phyloP scores from a whole-genome alignment of 2,797 vertebrate genomes.

The Malacoctenus gilli region DNA sequence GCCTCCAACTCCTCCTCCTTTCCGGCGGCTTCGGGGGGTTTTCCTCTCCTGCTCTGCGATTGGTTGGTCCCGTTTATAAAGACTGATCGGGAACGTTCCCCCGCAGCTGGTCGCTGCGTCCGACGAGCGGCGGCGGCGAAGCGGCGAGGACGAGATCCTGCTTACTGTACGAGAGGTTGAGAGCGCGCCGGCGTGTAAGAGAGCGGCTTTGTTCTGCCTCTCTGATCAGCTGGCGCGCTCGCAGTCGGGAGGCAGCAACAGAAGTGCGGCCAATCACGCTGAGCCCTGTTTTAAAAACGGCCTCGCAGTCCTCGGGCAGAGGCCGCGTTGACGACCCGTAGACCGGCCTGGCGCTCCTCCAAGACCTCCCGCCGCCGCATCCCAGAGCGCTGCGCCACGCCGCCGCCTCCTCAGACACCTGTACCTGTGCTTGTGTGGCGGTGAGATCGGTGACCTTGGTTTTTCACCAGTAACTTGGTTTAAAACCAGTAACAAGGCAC shows the following conservation, averaged over 20 bases:
- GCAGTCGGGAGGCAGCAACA: conserved; percentile 64
- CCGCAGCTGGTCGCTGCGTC: conserved; percentile 7
- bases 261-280: conserved; percentile 80
- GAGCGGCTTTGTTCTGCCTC: conserved; percentile 70
- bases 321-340: conserved; percentile 70
- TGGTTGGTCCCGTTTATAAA: too few species aligned
- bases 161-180: conserved; percentile 55
- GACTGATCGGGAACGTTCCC: too few species aligned
- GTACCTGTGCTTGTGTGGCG: conserved; percentile 44
- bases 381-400: conserved; percentile 48
- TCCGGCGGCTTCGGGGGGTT: too few species aligned
- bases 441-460: too few species aligned
- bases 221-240: conserved; percentile 74
- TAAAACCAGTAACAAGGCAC: too few species aligned
- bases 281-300: conserved; percentile 74
- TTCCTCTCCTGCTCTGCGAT: too few species aligned
- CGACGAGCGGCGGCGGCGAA: conserved; percentile 15
- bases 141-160: conserved; percentile 23
- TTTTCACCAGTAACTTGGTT: too few species aligned
- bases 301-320: conserved; percentile 69
- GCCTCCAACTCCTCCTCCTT: conserved; percentile 32
- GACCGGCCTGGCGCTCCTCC: conserved; percentile 62
- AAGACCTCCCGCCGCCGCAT: conserved; percentile 55
- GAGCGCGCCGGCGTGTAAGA: conserved; percentile 56
- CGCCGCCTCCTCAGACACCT: conserved; percentile 56